Evolutionary conservation across 2,797 vertebrate genomes (phyloP).

Genomic region (Leucoraja ocellata): DNA sequence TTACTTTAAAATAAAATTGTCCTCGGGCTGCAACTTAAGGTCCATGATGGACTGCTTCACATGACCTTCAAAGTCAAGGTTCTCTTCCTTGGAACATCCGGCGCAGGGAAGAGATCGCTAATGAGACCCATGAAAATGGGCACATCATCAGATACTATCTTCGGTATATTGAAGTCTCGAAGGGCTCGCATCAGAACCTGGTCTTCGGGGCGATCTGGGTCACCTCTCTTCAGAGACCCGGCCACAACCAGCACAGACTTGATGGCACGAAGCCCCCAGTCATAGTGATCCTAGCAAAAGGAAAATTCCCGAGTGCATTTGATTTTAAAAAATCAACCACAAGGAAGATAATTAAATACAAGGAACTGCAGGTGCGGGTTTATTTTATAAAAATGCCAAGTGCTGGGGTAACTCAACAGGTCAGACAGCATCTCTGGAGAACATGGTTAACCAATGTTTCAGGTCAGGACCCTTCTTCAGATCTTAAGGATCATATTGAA

Average conservation of each 20-base stretch:
- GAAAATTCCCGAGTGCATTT: background rate
- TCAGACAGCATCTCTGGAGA: too few relatives aligned
- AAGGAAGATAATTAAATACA: too few relatives aligned
- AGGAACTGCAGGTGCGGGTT: too few relatives aligned
- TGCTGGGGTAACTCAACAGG: too few relatives aligned
- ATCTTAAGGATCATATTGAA: too few relatives aligned
- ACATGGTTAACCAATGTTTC: too few relatives aligned
- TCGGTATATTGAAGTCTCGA: constrained; percentile 89
- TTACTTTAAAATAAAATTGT: constrained; percentile 87
- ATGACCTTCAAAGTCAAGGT: constrained; percentile 71
- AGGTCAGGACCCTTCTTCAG: too few relatives aligned
- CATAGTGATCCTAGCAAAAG: constrained; percentile 72
- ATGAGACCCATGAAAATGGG: constrained; percentile 89
- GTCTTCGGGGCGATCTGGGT: constrained; percentile 77
- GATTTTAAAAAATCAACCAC: background rate
- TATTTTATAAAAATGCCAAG: too few relatives aligned
- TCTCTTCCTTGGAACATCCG: constrained; percentile 81
- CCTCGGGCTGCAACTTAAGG: constrained; percentile 80
- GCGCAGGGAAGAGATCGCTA: constrained; percentile 79
- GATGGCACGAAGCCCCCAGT: constrained; percentile 92
- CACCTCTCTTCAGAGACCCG: constrained; percentile 80
- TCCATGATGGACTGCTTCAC: constrained; percentile 78
- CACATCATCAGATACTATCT: constrained; percentile 84
- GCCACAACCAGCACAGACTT: constrained; percentile 92
- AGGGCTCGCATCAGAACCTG: constrained; percentile 91